These are phyloP conservation scores for Atherix ibis DNA, from an alignment of 2,888 invertebrate genomes.

Conservation along the genomic window DNA sequence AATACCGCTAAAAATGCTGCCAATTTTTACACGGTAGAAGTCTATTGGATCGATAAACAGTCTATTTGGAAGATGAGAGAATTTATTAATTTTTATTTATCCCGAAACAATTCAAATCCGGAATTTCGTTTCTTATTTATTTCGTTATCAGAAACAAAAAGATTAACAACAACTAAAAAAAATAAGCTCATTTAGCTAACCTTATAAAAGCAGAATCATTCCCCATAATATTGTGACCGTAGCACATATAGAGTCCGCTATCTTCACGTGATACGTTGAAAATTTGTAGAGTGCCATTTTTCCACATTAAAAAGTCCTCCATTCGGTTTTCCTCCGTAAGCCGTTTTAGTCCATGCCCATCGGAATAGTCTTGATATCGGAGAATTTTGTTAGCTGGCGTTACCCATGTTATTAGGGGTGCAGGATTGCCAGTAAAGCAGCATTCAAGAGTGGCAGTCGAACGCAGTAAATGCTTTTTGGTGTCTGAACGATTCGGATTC, in stretches of 20 bases:
- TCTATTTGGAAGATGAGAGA: conserved; percentile 18
- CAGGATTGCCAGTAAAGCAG: conserved; percentile 57
- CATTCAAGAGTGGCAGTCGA: conserved; percentile 60
- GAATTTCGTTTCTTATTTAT: not conserved
- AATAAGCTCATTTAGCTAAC: conserved; percentile 13
- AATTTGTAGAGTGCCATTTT: conserved; percentile 63
- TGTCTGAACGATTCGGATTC: conserved; percentile 43
- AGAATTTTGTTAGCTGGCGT: conserved; percentile 56
- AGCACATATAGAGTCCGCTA: conserved; percentile 73
- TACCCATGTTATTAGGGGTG: conserved; percentile 72
- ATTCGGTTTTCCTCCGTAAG: conserved; percentile 20
- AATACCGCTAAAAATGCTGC: conserved; percentile 68
- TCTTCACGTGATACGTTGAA: conserved; percentile 56
- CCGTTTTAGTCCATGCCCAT: conserved; percentile 17
- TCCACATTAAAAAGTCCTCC: conserved; percentile 13
- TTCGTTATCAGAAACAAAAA: not conserved
- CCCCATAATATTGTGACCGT: conserved; percentile 68
- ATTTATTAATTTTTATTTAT: not conserved
- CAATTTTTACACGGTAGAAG: conserved; percentile 67
- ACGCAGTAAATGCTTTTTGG: conserved; percentile 45
- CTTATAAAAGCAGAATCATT: conserved; percentile 58
- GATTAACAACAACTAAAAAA: not conserved
- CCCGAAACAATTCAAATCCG: not conserved
- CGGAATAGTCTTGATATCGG: conserved; percentile 64
- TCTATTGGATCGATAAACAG: conserved; percentile 75